Evolutionary conservation across 2,113 vertebrate genomes (phyloP).

Genomic region (Nothoprocta perdicaria): DNA sequence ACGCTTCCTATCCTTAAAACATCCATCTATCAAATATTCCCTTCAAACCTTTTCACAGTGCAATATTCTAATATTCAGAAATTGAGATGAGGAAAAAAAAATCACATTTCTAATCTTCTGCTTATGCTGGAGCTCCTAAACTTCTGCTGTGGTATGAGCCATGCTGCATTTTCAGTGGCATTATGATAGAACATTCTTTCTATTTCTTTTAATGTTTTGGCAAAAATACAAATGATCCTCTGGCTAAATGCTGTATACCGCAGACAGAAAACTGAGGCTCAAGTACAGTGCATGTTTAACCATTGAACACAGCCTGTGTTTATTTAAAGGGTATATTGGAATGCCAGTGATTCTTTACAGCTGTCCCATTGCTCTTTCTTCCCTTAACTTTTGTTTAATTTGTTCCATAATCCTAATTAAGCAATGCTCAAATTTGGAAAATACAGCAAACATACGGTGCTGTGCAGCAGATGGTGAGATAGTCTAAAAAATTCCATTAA

Average conservation of each 20-base stretch:
- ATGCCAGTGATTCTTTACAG: conserved; percentile 71
- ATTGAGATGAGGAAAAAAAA: background rate
- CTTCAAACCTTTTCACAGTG: background rate
- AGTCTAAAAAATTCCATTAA: conserved; percentile 27
- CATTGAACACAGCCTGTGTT: conserved; percentile 19
- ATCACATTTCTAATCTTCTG: background rate
- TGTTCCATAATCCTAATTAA: conserved; percentile 61
- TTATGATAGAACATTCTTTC: background rate
- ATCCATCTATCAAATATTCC: background rate
- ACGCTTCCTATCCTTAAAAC: background rate
- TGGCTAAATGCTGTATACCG: background rate
- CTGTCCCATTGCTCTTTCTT: conserved; percentile 37
- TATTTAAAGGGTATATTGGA: conserved; percentile 59
- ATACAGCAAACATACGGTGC: background rate
- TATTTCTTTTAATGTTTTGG: background rate
- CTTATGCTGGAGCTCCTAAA: background rate
- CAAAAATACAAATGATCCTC: background rate
- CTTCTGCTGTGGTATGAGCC: background rate
- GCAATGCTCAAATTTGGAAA: conserved; percentile 21
- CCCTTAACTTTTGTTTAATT: conserved; percentile 52
- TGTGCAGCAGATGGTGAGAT: conserved; percentile 34
- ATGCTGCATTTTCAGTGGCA: background rate
- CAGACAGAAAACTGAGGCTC: conserved; percentile 23
- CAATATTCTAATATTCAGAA: background rate
- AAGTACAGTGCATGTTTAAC: conserved; percentile 9